These are phyloP conservation scores for Magallana gigas DNA, from an alignment of 1,140 invertebrate species.

Conservation along the genomic window DNA sequence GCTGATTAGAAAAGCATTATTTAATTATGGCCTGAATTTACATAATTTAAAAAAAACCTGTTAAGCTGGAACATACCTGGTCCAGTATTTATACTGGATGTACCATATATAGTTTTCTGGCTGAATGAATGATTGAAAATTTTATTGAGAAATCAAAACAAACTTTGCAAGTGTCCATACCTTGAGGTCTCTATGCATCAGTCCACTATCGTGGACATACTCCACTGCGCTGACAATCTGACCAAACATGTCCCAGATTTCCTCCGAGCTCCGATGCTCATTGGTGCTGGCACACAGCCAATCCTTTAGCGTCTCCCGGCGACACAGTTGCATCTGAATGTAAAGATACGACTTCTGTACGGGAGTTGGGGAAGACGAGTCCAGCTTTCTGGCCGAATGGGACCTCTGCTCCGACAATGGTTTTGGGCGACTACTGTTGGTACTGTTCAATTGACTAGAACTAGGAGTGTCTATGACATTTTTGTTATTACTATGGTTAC, in stretches of 20 bases:
- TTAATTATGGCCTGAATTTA: too few species aligned
- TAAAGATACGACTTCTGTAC: slow-evolving; percentile 87
- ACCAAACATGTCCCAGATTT: slow-evolving; percentile 88
- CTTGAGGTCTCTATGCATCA: slow-evolving; percentile 97
- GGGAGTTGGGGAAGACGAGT: neutral
- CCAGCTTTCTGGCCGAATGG: neutral
- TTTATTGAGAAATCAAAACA: too few species aligned
- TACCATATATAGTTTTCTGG: too few species aligned
- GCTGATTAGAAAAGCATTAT: too few species aligned
- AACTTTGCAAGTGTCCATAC: slow-evolving; percentile 77
- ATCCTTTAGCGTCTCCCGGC: slow-evolving; percentile 91
- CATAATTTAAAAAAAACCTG: too few species aligned
- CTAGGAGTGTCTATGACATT: slow-evolving; percentile 44
- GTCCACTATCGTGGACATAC: slow-evolving; percentile 93
- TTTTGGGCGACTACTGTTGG: neutral
- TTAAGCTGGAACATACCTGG: too few species aligned
- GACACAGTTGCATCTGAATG: slow-evolving; percentile 98
- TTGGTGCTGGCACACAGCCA: slow-evolving; percentile 85
- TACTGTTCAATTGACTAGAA: neutral
- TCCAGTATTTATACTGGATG: too few species aligned
- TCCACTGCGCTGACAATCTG: slow-evolving; percentile 97
- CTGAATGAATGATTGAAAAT: too few species aligned
- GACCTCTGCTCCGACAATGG: neutral
- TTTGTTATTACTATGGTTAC: neutral
- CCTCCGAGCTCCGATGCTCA: slow-evolving; percentile 74